Percentiles rank a stretch among this genome's conserved stretches.
Evolutionary conservation across 2,797 vertebrate genomes (phyloP).

Genomic region (Gorsachius magnificus): DNA sequence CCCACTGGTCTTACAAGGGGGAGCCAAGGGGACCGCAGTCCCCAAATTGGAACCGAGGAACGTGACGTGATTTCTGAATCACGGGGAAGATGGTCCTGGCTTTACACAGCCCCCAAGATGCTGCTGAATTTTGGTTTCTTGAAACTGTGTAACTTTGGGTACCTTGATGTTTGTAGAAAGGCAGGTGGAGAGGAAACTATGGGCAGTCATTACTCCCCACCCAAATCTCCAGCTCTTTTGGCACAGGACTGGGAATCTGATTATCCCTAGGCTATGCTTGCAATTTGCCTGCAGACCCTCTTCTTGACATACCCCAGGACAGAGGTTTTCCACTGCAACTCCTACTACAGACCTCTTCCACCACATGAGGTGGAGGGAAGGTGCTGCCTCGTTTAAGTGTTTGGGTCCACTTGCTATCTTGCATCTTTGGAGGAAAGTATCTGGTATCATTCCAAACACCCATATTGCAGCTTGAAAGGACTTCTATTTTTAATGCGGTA

Average conservation of each 20-base stretch:
- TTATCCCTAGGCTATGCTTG: neutral
- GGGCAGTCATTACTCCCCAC: neutral
- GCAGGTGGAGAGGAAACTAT: neutral
- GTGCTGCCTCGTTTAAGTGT: neutral
- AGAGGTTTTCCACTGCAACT: neutral
- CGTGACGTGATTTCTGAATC: rapidly evolving
- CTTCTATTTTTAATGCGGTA: neutral
- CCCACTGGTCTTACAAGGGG: neutral
- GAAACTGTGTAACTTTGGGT: neutral
- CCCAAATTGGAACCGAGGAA: neutral
- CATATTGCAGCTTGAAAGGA: neutral
- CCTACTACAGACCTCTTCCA: neutral
- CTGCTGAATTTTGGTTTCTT: neutral
- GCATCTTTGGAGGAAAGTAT: neutral
- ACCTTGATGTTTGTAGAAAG: neutral
- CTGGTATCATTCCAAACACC: neutral
- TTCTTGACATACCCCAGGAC: neutral
- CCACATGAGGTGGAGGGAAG: rapidly evolving
- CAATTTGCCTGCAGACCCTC: neutral
- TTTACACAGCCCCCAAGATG: neutral
- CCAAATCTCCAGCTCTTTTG: neutral
- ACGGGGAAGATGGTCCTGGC: rapidly evolving
- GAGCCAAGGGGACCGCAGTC: neutral
- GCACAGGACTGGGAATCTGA: neutral
- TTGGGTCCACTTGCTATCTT: neutral